Evolutionary conservation across 2,113 vertebrate genomes (phyloP).

Genomic region (Leucoraja erinaceus): DNA sequence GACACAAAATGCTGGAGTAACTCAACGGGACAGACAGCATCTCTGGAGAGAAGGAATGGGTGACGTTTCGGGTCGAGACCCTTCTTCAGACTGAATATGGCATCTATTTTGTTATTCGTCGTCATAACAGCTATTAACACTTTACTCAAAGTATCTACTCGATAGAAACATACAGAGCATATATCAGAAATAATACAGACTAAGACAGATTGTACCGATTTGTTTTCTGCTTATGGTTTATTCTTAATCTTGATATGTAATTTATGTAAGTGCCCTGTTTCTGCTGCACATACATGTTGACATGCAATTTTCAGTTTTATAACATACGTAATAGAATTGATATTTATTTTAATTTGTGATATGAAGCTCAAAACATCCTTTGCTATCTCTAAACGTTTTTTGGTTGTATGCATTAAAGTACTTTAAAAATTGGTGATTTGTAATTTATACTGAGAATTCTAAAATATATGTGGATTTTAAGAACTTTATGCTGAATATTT

Average conservation of each 20-base stretch:
- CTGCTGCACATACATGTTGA: background rate
- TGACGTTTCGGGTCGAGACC: too few species aligned
- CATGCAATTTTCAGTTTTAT: background rate
- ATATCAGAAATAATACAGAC: background rate
- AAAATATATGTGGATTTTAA: background rate
- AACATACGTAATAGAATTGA: background rate
- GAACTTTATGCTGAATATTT: background rate
- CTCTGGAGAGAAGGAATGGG: too few species aligned
- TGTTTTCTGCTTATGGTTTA: background rate
- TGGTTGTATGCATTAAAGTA: background rate
- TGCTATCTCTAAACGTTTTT: background rate
- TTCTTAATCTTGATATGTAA: background rate
- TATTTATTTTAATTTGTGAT: background rate
- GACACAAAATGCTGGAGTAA: too few species aligned
- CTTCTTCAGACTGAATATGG: too few species aligned
- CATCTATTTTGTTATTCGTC: background rate
- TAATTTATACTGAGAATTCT: background rate
- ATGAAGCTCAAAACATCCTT: background rate
- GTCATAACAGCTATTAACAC: background rate
- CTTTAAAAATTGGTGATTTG: background rate
- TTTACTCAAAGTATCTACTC: background rate
- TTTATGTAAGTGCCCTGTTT: background rate
- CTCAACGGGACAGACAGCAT: too few species aligned
- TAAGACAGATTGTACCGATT: background rate
- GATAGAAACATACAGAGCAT: background rate